Evolutionary conservation across 2,113 vertebrate genomes (phyloP), one percentile per base, ranked within the genome.

Genomic region (Aegotheles bennettii): DNA sequence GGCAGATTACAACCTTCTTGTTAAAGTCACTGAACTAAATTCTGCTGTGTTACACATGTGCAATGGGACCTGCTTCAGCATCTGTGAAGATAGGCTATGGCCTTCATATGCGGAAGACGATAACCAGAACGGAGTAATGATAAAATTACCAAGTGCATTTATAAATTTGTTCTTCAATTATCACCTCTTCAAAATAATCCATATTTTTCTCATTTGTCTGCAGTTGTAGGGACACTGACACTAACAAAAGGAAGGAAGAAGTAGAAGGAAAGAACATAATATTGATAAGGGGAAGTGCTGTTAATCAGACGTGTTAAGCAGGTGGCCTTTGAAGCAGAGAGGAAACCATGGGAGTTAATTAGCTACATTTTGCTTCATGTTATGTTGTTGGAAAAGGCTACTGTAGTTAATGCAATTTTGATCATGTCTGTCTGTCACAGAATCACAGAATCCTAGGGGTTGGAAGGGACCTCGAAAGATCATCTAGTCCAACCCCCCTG

Each of bases 161-260:
- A 28, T 26, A 73, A 63, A 26, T 68, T 60, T 70, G 18, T 83
- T 81, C 81, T 95, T 94, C 38, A 14, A 10, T 28, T 18, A 29
- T 20, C 26, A 48, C 5, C 16, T 87, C 24, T 60, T 80, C 74
- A 76, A 95, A 94, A 87, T 69, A 96, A 92, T 85, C 36, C 74
- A 15, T 36, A 36, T 92, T 95, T 97, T 94, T 69, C 65, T 94
- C 13, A 60, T 93, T 94, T 96, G 78, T 93, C 26, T 96, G n/a
- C 56, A 93, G 53, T 43, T 91, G 61, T 16, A 69, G 50, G 18
- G 47, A 75, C 63, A 43, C 26, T 38, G 12, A 69, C 45, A 75
- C 20, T 75, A 36, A 73, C 60, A 70, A 84, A 85, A 40, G 69
- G 40, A 89, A 93, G 60, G 53, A 81, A 78, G 25, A 50, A 95